These are phyloP conservation scores for Triplophysa rosa DNA, from an alignment of 2,113 vertebrate species.

Conservation along the genomic window DNA sequence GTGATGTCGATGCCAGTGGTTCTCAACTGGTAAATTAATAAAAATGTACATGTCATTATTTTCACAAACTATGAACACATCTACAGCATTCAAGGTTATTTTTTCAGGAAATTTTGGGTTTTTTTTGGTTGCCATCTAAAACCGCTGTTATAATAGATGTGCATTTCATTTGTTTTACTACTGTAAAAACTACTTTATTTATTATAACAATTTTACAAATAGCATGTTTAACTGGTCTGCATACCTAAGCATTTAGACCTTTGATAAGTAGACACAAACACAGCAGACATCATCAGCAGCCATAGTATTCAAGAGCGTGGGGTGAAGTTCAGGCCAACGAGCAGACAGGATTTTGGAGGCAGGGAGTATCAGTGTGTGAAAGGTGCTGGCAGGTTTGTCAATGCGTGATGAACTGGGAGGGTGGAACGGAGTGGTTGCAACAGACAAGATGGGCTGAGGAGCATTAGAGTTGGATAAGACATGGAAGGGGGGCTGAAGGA, in stretches of 20 bases:
- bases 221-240: not conserved
- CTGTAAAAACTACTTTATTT: no score
- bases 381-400: constrained; percentile 25
- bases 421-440: not conserved
- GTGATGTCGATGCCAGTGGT: no score
- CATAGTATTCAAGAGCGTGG: not conserved
- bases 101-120: no score
- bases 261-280: not conserved
- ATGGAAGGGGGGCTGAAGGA: constrained; percentile 15
- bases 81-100: no score
- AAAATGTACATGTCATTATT: no score
- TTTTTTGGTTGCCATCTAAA: no score
- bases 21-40: no score
- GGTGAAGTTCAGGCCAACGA: constrained; percentile 14
- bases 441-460: not conserved
- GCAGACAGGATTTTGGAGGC: not conserved
- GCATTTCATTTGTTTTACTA: no score
- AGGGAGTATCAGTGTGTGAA: constrained; percentile 30
- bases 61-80: no score
- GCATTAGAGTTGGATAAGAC: not conserved
- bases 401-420: constrained; percentile 4
- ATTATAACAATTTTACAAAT: no score
- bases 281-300: not conserved
- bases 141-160: no score
- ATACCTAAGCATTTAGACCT: not conserved